phyloP scores from a whole-genome alignment of 2,888 invertebrate species.

The Andricus quercusramuli region DNA sequence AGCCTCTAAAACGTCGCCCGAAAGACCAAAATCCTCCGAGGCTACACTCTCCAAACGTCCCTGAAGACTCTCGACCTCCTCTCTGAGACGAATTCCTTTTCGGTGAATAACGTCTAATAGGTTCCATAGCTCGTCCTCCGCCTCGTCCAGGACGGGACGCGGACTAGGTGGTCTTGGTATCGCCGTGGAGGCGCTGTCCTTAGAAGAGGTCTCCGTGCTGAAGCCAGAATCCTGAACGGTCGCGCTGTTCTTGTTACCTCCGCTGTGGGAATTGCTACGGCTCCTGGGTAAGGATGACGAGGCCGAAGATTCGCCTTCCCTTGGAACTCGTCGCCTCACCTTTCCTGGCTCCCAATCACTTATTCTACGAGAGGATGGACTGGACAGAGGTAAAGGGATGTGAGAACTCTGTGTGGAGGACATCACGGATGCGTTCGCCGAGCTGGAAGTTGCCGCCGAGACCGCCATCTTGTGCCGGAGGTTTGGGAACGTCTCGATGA shows the following conservation, averaged over 20 bases:
- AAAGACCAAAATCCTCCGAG: conserved; percentile 68
- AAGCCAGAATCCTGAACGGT: conserved; percentile 92
- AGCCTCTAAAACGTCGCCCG: conserved; percentile 75
- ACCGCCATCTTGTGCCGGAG: conserved; percentile 92
- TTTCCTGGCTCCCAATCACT: conserved; percentile 89
- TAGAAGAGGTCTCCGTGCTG: conserved; percentile 92
- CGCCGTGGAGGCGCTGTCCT: conserved; percentile 86
- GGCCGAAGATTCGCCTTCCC: conserved; percentile 72
- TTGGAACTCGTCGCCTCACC: conserved; percentile 83
- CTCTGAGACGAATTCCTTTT: conserved; percentile 85
- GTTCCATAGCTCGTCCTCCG: conserved; percentile 92
- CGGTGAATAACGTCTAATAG: conserved; percentile 92
- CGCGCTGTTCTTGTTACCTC: conserved; percentile 83
- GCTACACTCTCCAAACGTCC: conserved; percentile 77
- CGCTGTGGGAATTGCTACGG: conserved; percentile 84
- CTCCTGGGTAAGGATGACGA: conserved; percentile 80
- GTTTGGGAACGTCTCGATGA: conserved; percentile 96
- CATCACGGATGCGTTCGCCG: conserved; percentile 61
- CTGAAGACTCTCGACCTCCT: conserved; percentile 86
- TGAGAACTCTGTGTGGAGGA: conserved; percentile 70
- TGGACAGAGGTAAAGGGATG: conserved; percentile 74
- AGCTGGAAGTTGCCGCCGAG: conserved; percentile 80
- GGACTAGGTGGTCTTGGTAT: conserved; percentile 74
- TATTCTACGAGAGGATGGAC: conserved; percentile 77
- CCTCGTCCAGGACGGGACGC: conserved; percentile 78